Evolutionary conservation across 92 coral and sea anemone genomes (phyloP).

Genomic region (Porites rus): DNA sequence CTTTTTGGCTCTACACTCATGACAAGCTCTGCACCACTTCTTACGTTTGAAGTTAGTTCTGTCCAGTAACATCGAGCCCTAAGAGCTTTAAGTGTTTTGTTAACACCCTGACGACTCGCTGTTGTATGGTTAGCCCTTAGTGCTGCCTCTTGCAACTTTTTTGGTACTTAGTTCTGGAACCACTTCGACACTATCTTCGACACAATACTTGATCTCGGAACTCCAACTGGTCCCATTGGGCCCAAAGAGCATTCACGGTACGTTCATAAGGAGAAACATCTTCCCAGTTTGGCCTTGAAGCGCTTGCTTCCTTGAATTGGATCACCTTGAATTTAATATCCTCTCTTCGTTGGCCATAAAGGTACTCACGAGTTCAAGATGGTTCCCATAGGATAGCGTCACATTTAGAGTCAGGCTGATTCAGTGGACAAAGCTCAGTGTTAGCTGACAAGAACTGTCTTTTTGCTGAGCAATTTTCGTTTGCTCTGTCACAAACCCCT

Average conservation of each 20-base stretch:
- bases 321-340: slow-evolving; percentile 43
- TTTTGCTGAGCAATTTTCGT: neutral
- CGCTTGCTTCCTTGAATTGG: neutral
- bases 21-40: slow-evolving; percentile 59
- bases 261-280: slow-evolving; percentile 9
- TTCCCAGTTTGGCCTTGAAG: neutral
- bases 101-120: slow-evolving; percentile 28
- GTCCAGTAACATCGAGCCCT: slow-evolving; percentile 63
- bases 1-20: slow-evolving; percentile 69
- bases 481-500: too few relatives aligned
- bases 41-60: slow-evolving; percentile 46
- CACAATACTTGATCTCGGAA: slow-evolving; percentile 4
- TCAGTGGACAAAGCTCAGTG: neutral
- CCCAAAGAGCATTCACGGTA: slow-evolving; percentile 3
- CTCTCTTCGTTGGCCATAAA: slow-evolving; percentile 30
- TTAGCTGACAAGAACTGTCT: neutral
- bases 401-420: neutral
- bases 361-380: slow-evolving; percentile 43
- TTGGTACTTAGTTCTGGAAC: neutral
- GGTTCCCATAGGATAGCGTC: slow-evolving; percentile 38
- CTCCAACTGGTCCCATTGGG: neutral
- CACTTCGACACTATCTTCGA: neutral
- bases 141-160: neutral
- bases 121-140: neutral
- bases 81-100: slow-evolving; percentile 43